A percentile compares a stretch with the other conserved stretches of the same genome.
Conservation (phyloP, 1,140 invertebrate species). For the Pissodes strobi region DNA sequence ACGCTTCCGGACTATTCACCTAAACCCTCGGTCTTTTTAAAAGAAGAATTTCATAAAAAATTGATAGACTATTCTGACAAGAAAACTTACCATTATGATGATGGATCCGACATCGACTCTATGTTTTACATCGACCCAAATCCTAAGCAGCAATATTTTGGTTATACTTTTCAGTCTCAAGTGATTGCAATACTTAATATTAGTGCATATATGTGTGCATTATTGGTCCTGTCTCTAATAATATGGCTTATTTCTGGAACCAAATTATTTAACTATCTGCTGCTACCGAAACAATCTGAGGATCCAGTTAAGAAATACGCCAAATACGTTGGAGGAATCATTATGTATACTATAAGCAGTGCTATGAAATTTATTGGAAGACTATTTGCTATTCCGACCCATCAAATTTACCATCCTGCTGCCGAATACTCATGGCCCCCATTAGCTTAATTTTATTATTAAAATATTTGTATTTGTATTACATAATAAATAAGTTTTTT, state of each 20-base stretch:
- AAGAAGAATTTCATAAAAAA: background rate
- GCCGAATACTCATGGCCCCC: background rate
- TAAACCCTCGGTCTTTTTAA: background rate
- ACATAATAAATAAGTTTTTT: too few relatives aligned
- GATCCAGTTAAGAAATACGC: slow-evolving; percentile 25
- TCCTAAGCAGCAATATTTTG: background rate
- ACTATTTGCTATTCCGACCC: slow-evolving; percentile 38
- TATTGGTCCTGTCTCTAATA: slow-evolving; percentile 29
- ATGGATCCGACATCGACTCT: slow-evolving; percentile 37
- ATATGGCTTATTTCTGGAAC: slow-evolving; percentile 36
- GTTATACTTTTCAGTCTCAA: slow-evolving; percentile 16
- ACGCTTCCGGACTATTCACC: slow-evolving; percentile 8
- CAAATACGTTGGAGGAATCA: slow-evolving; percentile 22
- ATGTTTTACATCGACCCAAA: slow-evolving; percentile 12
- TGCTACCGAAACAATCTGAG: slow-evolving; percentile 26
- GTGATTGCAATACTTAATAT: slow-evolving; percentile 8
- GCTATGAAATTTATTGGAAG: slow-evolving; percentile 28
- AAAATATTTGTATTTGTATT: too few relatives aligned
- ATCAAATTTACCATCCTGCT: too few relatives aligned
- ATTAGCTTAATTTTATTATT: too few relatives aligned
- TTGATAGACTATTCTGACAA: slow-evolving; percentile 25
- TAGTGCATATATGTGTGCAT: slow-evolving; percentile 24
- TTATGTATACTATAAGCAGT: slow-evolving; percentile 26
- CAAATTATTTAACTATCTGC: slow-evolving; percentile 25
- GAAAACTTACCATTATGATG: slow-evolving; percentile 35